phyloP scores from a whole-genome alignment of 2,888 invertebrate genomes.

The Eupithecia pulchellata region DNA sequence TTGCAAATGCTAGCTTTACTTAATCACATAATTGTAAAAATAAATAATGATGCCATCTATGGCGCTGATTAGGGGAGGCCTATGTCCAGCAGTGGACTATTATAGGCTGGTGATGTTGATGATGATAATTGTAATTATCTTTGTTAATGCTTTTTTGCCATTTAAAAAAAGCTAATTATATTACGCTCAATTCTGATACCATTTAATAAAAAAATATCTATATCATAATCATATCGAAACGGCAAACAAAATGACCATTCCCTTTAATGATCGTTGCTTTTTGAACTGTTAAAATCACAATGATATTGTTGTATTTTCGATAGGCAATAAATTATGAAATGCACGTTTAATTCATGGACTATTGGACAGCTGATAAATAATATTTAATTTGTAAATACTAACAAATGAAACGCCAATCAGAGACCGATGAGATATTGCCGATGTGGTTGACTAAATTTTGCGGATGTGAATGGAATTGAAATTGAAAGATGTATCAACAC shows the following conservation, averaged over 20 bases:
- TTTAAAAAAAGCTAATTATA: too few species aligned
- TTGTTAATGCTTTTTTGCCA: too few species aligned
- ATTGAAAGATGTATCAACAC: neutral
- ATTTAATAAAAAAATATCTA: too few species aligned
- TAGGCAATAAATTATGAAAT: constrained; percentile 1
- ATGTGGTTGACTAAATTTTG: neutral
- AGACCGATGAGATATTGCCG: neutral
- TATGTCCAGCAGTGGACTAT: too few species aligned
- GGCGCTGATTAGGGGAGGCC: too few species aligned
- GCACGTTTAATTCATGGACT: constrained; percentile 10
- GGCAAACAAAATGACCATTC: neutral
- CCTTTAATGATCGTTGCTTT: neutral
- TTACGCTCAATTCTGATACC: too few species aligned
- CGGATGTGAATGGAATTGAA: neutral
- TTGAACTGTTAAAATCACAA: neutral
- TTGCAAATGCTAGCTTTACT: too few species aligned
- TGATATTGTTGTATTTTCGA: constrained; percentile 2
- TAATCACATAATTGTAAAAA: too few species aligned
- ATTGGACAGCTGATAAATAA: constrained; percentile 30
- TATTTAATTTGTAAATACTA: constrained; percentile 8
- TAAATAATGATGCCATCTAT: too few species aligned
- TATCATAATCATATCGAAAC: neutral
- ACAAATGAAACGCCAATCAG: constrained; percentile 11
- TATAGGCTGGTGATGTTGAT: too few species aligned
- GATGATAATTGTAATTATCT: too few species aligned